Conservation (phyloP, 2,797 vertebrate genomes). For the Pelochelys cantorii region DNA sequence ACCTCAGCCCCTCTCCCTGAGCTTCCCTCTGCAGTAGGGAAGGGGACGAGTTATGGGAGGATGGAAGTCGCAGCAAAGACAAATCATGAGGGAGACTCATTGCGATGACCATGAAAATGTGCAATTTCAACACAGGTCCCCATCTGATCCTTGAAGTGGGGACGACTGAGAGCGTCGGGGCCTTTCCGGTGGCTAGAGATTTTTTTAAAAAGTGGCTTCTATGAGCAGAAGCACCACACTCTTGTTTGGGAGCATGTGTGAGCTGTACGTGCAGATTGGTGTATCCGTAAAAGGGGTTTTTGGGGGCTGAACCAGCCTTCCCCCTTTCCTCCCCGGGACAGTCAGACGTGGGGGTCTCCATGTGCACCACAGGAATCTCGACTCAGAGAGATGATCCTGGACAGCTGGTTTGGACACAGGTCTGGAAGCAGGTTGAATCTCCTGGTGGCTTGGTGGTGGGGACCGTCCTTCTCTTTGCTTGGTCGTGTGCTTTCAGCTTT, state of each 20-base stretch:
- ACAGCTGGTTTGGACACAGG: not conserved
- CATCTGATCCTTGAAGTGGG: not conserved
- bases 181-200: not conserved
- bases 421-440: accelerated
- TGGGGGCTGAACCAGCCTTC: accelerated
- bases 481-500: not conserved
- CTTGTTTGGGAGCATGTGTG: not conserved
- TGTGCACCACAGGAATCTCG: not conserved
- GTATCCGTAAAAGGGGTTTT: accelerated
- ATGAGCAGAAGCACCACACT: not conserved
- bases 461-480: accelerated
- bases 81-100: not conserved
- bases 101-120: not conserved
- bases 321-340: not conserved
- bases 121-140: not conserved
- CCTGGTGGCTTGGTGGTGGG: accelerated
- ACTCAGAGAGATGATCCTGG: not conserved
- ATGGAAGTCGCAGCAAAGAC: not conserved
- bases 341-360: accelerated
- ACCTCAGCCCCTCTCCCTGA: not conserved
- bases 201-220: not conserved
- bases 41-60: not conserved
- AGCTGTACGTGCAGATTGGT: not conserved
- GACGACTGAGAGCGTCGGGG: not conserved
- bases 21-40: too few relatives aligned